These are phyloP conservation scores for Drosophila navojoa DNA, from an alignment of 1,140 invertebrate genomes.

Conservation along the genomic window DNA sequence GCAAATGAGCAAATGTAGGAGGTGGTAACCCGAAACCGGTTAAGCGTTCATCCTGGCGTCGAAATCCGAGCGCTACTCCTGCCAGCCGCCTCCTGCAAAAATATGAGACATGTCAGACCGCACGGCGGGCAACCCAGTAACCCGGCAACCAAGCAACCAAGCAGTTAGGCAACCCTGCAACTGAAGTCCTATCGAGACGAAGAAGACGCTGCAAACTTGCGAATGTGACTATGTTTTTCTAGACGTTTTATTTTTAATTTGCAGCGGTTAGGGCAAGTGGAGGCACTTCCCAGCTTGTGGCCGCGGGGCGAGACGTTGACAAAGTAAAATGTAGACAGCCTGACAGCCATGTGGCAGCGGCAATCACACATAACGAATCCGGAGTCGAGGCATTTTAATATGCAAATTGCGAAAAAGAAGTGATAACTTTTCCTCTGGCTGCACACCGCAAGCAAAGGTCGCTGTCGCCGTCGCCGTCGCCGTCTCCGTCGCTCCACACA, in stretches of 20 bases:
- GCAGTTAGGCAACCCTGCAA: not conserved
- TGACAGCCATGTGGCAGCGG: conserved; percentile 49
- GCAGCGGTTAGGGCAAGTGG: conserved; percentile 36
- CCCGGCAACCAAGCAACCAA: conserved; percentile 1
- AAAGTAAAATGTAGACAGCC: conserved; percentile 61
- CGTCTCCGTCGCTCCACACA: not conserved
- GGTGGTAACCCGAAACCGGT: conserved; percentile 63
- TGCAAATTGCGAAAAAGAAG: conserved; percentile 62
- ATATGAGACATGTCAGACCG: conserved; percentile 65
- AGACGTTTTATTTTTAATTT: conserved; percentile 70
- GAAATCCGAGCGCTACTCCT: conserved; percentile 48
- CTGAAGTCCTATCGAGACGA: conserved; percentile 19
- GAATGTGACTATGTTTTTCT: conserved; percentile 45
- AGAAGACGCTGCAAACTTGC: conserved; percentile 15
- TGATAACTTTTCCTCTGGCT: conserved; percentile 43
- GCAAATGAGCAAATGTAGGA: conserved; percentile 75
- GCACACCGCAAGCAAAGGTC: conserved; percentile 9
- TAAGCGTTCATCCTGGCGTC: conserved; percentile 65
- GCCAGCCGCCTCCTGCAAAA: conserved; percentile 32
- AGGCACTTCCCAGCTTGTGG: not conserved
- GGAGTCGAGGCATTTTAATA: conserved; percentile 58
- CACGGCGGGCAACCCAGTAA: conserved; percentile 21
- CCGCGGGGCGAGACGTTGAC: conserved; percentile 38
- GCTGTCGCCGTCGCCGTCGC: not conserved
- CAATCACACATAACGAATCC: conserved; percentile 62